Percentiles rank a stretch among this genome's conserved stretches.
These are phyloP conservation scores for Xanthostigma xanthostigma DNA, from an alignment of 2,888 invertebrate genomes.

Conservation along the genomic window DNA sequence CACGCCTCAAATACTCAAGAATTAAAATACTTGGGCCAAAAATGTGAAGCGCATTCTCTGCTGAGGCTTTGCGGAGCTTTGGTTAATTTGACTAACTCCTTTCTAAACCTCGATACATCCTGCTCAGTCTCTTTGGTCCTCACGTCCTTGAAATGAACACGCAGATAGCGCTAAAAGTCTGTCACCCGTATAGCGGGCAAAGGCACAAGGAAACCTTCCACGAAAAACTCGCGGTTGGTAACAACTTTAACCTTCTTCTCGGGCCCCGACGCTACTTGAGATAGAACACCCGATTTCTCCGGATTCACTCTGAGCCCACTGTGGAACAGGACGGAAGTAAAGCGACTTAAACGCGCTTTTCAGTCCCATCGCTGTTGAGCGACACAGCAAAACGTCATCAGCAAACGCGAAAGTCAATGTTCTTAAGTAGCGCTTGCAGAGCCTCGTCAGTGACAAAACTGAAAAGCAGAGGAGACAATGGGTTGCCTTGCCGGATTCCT, in stretches of 20 bases:
- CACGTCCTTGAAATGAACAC: no score
- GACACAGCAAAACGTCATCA: background rate
- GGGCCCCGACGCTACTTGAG: background rate
- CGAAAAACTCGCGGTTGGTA: background rate
- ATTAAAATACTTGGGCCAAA: no score
- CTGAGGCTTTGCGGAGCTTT: no score
- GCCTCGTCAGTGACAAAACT: no score
- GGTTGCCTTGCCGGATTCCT: background rate
- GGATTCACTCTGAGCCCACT: background rate
- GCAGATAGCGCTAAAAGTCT: no score
- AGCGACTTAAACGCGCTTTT: slow-evolving; percentile 17
- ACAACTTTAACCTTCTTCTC: background rate
- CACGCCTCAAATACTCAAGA: no score
- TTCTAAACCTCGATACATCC: no score
- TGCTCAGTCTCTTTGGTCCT: no score
- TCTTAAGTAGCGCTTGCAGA: background rate
- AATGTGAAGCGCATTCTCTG: no score
- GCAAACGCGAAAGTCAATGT: background rate
- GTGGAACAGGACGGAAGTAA: slow-evolving; percentile 13
- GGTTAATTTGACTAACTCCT: no score
- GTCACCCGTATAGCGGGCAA: no score
- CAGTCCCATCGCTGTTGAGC: slow-evolving; percentile 1
- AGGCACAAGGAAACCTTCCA: no score
- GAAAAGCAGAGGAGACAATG: background rate
- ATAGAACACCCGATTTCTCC: background rate